Evolutionary conservation across 2,113 vertebrate genomes (phyloP), one percentile per base, ranked within the genome.

Genomic region (Motacilla tschutschensis): DNA sequence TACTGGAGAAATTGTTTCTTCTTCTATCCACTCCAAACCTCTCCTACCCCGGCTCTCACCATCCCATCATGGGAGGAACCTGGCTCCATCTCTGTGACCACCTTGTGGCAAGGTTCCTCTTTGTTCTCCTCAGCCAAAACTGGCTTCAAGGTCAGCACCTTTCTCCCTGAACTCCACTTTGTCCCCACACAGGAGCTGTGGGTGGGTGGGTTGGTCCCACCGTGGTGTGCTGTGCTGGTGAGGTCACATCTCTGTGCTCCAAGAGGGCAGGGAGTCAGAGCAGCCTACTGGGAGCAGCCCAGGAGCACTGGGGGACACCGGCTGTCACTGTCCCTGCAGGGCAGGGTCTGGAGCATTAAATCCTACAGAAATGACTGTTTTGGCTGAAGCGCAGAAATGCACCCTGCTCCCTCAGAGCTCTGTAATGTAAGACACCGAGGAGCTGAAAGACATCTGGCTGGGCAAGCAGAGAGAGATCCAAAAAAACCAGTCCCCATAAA

Each of bases 361-460:
- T 48, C 1, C 0, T 50, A 29, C 8, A 69, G 62, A 71, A 85
- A 77, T 0, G 0, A 12, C 47, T 47, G 7, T 41, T 87, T 41
- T 51, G 74, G 18, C 47, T 70, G 41, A 59, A 26, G 58, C 35
- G 50, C 38, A 64, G 59, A 53, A 89, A 80, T 67, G 51, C 59
- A 33, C 36, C 20, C 40, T 15, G 35, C 47, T 85, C 44, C 33
- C 76, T 50, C 33, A 12, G 47, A 67, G 59, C 70, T 69, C 74
- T 59, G 35, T 19, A 75, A 83, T 1, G 1, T 69, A 62, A 73
- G 69, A 85, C 5, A 18, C 7, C 0, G 1, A 84, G 44, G 40
- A 85, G 57, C 81, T 85, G 70, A 72, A 83, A 83, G 48, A 63
- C 67, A 70, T 81, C 86, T 88, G 88, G 53, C 62, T 91, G 22